A percentile compares a stretch with the other conserved stretches of the same genome.
These are phyloP conservation scores for Cynoglossus semilaevis DNA, from an alignment of 2,113 vertebrate genomes.

Conservation along the genomic window DNA sequence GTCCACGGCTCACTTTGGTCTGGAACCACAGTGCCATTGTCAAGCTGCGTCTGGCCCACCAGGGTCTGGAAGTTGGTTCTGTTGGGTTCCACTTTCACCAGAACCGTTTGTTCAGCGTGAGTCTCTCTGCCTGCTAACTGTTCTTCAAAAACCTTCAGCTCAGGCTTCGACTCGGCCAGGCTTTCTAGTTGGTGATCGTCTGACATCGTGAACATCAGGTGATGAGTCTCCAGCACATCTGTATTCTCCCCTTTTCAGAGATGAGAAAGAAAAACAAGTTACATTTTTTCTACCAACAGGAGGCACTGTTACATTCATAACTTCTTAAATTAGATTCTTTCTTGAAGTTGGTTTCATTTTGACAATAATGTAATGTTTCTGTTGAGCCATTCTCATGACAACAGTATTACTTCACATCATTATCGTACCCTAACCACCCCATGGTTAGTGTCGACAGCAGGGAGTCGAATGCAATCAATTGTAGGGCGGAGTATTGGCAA, in stretches of 20 bases:
- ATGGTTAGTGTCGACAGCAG: no score
- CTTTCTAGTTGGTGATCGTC: constrained; percentile 18
- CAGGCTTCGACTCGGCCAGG: constrained; percentile 4
- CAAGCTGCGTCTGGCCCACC: not conserved
- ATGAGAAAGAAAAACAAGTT: not conserved
- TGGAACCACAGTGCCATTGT: not conserved
- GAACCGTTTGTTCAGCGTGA: not conserved
- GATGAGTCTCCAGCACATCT: constrained; percentile 39
- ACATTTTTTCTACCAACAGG: no score
- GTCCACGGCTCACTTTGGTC: constrained; percentile 42
- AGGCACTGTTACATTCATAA: no score
- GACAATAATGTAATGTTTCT: no score
- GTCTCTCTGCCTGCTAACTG: not conserved
- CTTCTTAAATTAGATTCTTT: no score
- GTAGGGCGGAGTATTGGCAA: no score
- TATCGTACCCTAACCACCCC: no score
- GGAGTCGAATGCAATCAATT: no score
- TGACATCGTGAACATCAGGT: constrained; percentile 35
- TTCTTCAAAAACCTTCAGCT: constrained; percentile 14
- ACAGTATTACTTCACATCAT: no score
- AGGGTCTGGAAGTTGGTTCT: constrained; percentile 12
- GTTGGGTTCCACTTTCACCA: constrained; percentile 46
- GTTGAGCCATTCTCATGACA: no score
- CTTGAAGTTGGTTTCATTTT: no score
- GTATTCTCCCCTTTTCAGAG: constrained; percentile 39